Evolutionary conservation across 2,113 vertebrate genomes (phyloP), one percentile per base, ranked within the genome.

Genomic region (Microcebus lehilahytsara): DNA sequence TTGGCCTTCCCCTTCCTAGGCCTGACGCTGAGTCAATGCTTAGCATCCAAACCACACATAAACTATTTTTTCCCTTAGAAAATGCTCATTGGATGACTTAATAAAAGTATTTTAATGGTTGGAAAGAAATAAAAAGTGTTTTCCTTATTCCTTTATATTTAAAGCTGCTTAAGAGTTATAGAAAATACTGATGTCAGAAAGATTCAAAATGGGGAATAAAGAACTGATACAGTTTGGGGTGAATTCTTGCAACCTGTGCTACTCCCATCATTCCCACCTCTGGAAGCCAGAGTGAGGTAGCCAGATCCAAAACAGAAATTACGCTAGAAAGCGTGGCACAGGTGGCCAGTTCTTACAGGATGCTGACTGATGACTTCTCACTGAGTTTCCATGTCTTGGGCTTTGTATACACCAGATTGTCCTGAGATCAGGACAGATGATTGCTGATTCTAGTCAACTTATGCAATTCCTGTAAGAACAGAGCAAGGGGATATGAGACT

Each of bases 1-100:
- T 34, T 96, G 62, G 72, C 51, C 91, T 58, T 93, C 49, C 62
- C 1, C n/a, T n/a, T 53, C 64, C 91, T 49, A 91, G 23, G 34
- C 91, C 94, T 66, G n/a, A 96, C 49, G 13, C 8, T 77, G 96
- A 96, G 96, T 93, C 64, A 89, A 64, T 87, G 69, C 4, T 67
- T 86, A 60, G 25, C n/a, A 64, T 93, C 95, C 96, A 98, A 97
- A 96, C 42, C 92, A 19, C 60, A 62, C 13, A 83, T 51, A 51
- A 89, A 80, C 17, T 66, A 42, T n/a, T 97, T 97, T 96, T 96
- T 91, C 79, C 72, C 69, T 23, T 37, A 84, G 90, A 88, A 98
- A 98, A 74, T 92, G 20, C 34, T 97, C 85, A 53, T 96, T 12
- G 91, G 64, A 51, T 96, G 71, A 95, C 85, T 88, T 96, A 96